These are phyloP conservation scores for Vicugna pacos DNA, from an alignment of 2,113 vertebrate genomes.

Conservation along the genomic window DNA sequence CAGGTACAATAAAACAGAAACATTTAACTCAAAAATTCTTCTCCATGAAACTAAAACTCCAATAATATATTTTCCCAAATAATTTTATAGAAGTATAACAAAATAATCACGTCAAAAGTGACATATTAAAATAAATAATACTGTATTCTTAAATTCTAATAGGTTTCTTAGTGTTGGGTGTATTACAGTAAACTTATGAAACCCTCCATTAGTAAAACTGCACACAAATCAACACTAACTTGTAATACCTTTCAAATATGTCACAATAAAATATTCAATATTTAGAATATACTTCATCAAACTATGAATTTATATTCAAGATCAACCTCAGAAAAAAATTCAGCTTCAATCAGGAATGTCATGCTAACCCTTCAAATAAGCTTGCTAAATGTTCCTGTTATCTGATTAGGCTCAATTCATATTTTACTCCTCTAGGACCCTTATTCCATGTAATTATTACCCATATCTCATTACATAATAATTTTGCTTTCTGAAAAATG, in stretches of 20 bases:
- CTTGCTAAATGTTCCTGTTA: slow-evolving; percentile 66
- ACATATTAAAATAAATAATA: slow-evolving; percentile 46
- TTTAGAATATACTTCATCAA: slow-evolving; percentile 22
- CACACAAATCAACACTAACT: slow-evolving; percentile 38
- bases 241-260: slow-evolving; percentile 48
- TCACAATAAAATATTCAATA: slow-evolving; percentile 11
- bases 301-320: slow-evolving; percentile 42
- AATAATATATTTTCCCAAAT: not conserved
- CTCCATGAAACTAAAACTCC: slow-evolving; percentile 1
- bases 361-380: slow-evolving; percentile 53
- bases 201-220: slow-evolving; percentile 12
- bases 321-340: not conserved
- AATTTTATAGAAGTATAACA: slow-evolving; percentile 35
- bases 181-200: not conserved
- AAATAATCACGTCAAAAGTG: not conserved
- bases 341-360: not conserved
- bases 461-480: slow-evolving; percentile 70
- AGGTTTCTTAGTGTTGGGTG: not conserved
- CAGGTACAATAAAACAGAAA: not conserved
- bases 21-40: slow-evolving; percentile 18
- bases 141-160: not conserved
- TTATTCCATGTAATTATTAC: not conserved
- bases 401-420: slow-evolving; percentile 60
- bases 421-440: slow-evolving; percentile 64
- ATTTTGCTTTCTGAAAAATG: slow-evolving; percentile 71